Evolutionary conservation across 2,888 invertebrate species (phyloP).

Genomic region (Seira ritae): DNA sequence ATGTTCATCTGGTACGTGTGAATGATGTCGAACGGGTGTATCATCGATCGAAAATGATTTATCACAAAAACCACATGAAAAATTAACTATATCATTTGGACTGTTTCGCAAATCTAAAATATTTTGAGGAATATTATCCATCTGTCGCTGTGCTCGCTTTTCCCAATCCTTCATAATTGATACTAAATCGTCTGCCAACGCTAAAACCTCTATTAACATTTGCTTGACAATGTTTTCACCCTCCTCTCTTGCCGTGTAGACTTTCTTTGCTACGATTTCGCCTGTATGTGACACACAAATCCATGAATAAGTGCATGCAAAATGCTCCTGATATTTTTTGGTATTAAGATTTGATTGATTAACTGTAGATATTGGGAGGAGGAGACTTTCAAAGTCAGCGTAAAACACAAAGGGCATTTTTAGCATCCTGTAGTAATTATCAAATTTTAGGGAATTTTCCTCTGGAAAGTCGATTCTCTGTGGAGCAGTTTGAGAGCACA

Average conservation of each 20-base stretch:
- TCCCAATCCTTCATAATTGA: constrained; percentile 23
- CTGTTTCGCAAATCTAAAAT: neutral
- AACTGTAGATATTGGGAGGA: neutral
- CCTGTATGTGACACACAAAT: neutral
- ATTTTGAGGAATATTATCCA: neutral
- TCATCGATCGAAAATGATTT: neutral
- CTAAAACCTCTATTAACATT: constrained; percentile 1
- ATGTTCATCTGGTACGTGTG: constrained; percentile 6
- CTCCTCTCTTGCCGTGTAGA: neutral
- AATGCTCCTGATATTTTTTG: constrained; percentile 1
- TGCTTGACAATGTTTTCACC: constrained; percentile 16
- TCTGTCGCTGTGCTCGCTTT: neutral
- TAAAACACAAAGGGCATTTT: constrained; percentile 17
- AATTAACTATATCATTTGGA: neutral
- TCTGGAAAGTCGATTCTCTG: constrained; percentile 17
- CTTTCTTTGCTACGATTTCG: constrained; percentile 8
- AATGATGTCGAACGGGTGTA: neutral
- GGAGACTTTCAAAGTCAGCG: constrained; percentile 12
- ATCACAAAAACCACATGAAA: neutral
- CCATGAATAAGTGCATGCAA: constrained; percentile 1
- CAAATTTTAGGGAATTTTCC: neutral
- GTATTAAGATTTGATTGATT: neutral
- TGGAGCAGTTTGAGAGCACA: neutral
- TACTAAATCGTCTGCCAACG: neutral
- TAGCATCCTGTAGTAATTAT: neutral